Conservation (phyloP, 1,140 invertebrate genomes). For the Tetragonula clypearis region DNA sequence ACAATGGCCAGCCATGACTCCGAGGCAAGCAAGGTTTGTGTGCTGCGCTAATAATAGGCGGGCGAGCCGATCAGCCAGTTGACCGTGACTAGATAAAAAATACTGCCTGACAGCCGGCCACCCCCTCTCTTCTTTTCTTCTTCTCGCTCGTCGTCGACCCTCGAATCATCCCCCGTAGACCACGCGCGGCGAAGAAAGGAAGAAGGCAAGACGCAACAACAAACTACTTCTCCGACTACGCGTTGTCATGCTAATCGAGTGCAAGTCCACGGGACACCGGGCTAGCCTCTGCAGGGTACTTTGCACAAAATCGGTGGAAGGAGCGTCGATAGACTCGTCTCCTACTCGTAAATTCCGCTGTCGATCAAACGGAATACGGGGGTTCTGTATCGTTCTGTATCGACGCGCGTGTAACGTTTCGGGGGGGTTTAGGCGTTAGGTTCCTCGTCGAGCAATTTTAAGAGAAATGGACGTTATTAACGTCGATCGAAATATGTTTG, state of each 20-base stretch:
- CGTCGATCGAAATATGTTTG: too few species aligned
- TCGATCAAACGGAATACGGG: constrained; percentile 8
- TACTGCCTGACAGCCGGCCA: constrained; percentile 75
- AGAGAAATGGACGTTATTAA: too few species aligned
- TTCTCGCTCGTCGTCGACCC: background rate
- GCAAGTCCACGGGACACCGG: constrained; percentile 60
- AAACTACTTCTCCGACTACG: constrained; percentile 64
- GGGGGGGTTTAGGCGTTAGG: too few species aligned
- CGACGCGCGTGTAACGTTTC: constrained; percentile 2
- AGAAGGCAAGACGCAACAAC: constrained; percentile 49
- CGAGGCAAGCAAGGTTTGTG: constrained; percentile 54
- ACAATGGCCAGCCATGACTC: constrained; percentile 40
- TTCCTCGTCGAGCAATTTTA: too few species aligned
- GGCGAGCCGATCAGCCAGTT: constrained; percentile 80
- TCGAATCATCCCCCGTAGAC: background rate
- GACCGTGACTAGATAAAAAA: constrained; percentile 83
- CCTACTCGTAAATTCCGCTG: constrained; percentile 47
- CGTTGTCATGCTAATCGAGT: constrained; percentile 77
- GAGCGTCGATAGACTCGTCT: background rate
- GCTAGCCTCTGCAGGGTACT: constrained; percentile 48
- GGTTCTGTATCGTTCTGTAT: background rate
- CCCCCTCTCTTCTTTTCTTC: constrained; percentile 9
- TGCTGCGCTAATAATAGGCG: constrained; percentile 82
- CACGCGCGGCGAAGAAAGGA: background rate
- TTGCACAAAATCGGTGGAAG: constrained; percentile 36